Evolutionary conservation across 2,888 invertebrate species (phyloP).

Genomic region (Acrobasis suavella): DNA sequence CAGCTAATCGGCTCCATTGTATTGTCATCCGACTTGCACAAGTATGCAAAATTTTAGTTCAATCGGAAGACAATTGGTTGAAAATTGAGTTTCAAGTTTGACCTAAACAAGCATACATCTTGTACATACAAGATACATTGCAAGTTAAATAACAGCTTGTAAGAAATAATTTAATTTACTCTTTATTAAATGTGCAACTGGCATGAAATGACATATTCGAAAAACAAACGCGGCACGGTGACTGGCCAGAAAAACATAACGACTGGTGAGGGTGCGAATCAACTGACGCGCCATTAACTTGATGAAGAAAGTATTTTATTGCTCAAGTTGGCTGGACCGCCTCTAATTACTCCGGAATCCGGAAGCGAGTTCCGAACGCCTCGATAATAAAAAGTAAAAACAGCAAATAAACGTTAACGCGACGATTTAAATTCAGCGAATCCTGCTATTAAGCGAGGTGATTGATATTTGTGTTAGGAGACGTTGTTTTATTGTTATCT

Average conservation of each 20-base stretch:
- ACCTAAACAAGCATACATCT: too few relatives aligned
- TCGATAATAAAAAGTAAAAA: constrained; percentile 23
- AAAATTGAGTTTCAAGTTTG: too few relatives aligned
- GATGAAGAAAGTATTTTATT: constrained; percentile 67
- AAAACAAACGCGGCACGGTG: constrained; percentile 27
- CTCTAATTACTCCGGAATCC: constrained; percentile 32
- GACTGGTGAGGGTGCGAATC: constrained; percentile 44
- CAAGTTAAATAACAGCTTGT: too few relatives aligned
- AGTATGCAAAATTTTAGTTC: too few relatives aligned
- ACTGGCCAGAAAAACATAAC: constrained; percentile 37
- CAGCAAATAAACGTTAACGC: constrained; percentile 21
- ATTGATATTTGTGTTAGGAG: constrained; percentile 15
- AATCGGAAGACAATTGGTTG: too few relatives aligned
- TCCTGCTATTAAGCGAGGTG: constrained; percentile 16
- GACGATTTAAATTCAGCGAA: constrained; percentile 24
- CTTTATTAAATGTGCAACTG: constrained; percentile 6
- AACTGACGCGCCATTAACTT: constrained; percentile 58
- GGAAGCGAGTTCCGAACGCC: constrained; percentile 27
- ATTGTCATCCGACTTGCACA: too few relatives aligned
- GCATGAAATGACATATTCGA: constrained; percentile 20
- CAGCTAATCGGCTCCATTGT: too few relatives aligned
- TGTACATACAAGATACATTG: too few relatives aligned
- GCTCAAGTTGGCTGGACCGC: constrained; percentile 25
- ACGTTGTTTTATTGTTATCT: background rate
- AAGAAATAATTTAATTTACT: too few relatives aligned